Evolutionary conservation across 2,113 vertebrate species (phyloP).

Genomic region (Balaeniceps rex): DNA sequence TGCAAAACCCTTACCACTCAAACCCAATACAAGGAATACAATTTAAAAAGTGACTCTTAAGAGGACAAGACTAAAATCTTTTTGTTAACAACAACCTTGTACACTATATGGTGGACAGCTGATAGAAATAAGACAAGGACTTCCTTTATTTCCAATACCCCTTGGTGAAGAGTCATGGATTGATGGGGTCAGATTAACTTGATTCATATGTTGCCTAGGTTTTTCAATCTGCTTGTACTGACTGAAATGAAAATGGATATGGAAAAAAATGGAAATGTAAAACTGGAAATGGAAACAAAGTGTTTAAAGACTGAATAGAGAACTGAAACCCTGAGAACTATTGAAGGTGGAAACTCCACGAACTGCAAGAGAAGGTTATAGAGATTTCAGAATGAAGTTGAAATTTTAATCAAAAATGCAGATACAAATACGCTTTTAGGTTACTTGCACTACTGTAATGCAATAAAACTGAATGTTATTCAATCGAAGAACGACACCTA

Average conservation of each 20-base stretch:
- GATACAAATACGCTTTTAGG: not conserved
- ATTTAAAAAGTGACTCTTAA: not conserved
- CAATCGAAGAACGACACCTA: not conserved
- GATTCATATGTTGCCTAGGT: not conserved
- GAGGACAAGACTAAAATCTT: not conserved
- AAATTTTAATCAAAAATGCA: not conserved
- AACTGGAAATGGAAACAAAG: not conserved
- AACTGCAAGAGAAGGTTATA: not conserved
- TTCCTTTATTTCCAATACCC: not conserved
- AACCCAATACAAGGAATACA: rapidly evolving
- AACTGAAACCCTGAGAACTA: not conserved
- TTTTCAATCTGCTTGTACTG: not conserved
- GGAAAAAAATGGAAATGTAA: not conserved
- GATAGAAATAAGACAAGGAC: not conserved
- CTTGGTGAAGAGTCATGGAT: not conserved
- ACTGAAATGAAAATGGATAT: not conserved
- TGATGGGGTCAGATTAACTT: not conserved
- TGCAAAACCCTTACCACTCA: not conserved
- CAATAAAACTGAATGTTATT: not conserved
- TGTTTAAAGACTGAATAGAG: not conserved
- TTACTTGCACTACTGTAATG: not conserved
- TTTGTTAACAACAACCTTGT: not conserved
- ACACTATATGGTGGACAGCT: not conserved
- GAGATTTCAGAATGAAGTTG: not conserved
- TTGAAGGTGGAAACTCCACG: not conserved